phyloP scores from a whole-genome alignment of 1,140 invertebrate genomes.

The Cherax quadricarinatus region DNA sequence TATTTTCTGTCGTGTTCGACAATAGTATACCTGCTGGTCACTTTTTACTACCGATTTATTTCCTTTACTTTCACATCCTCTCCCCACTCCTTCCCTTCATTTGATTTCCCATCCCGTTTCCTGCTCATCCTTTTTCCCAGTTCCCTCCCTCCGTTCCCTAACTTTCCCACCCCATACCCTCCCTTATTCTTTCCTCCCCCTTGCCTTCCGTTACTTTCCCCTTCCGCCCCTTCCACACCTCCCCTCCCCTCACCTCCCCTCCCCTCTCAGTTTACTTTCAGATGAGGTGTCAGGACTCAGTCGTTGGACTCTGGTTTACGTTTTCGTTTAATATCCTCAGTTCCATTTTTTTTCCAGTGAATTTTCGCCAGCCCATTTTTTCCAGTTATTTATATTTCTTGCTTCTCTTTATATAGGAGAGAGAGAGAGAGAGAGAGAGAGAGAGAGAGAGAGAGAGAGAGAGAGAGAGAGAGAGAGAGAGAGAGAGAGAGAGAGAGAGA shows the following conservation, averaged over 20 bases:
- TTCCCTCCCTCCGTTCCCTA: not conserved
- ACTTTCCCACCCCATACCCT: too few species aligned
- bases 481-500: not conserved
- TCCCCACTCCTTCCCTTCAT: not conserved
- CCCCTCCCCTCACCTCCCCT: not conserved
- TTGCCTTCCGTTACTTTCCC: too few species aligned
- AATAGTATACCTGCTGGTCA: not conserved
- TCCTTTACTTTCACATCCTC: not conserved
- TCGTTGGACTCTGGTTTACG: not conserved
- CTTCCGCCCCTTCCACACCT: not conserved
- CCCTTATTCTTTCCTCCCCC: too few species aligned
- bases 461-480: not conserved
- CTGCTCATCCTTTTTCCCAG: not conserved
- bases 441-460: not conserved
- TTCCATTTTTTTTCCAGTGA: not conserved
- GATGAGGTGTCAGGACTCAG: not conserved
- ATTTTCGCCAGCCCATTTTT: too few species aligned
- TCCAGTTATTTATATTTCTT: not conserved
- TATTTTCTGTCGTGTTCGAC: not conserved
- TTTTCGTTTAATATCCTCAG: not conserved
- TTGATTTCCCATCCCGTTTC: not conserved
- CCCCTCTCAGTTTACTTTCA: not conserved
- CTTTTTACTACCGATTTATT: not conserved
- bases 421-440: not conserved
- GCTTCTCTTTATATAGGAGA: not conserved